These are phyloP conservation scores for Callyntrura guangdongensis DNA, from an alignment of 2,888 invertebrate species.

Conservation along the genomic window DNA sequence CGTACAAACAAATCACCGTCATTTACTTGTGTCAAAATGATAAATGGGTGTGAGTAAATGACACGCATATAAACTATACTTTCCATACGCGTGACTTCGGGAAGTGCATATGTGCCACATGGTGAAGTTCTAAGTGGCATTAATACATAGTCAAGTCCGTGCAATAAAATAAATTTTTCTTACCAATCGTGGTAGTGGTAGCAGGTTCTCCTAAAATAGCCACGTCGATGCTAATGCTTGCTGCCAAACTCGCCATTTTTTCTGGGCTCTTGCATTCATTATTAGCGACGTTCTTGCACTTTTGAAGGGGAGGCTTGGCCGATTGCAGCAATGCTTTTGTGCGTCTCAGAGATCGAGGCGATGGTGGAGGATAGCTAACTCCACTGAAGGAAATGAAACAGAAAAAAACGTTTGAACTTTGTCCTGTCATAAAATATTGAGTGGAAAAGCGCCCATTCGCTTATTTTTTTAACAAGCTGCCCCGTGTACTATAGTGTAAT, in stretches of 20 bases:
- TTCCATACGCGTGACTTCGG: constrained; percentile 18
- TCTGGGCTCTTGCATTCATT: constrained; percentile 82
- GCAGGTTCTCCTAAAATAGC: constrained; percentile 52
- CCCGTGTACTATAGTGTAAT: constrained; percentile 3
- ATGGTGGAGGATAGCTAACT: constrained; percentile 94
- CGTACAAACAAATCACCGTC: constrained; percentile 47
- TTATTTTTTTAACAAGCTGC: constrained; percentile 18
- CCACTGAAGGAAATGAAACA: constrained; percentile 86
- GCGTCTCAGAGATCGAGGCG: constrained; percentile 87
- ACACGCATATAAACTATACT: background rate
- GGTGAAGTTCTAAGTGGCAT: background rate
- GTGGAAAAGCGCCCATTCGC: background rate
- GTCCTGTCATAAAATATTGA: background rate
- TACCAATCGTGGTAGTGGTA: constrained; percentile 35
- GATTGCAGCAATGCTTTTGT: constrained; percentile 85
- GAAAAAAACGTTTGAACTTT: background rate
- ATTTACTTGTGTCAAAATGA: constrained; percentile 62
- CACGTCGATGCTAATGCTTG: constrained; percentile 71
- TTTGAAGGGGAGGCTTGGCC: constrained; percentile 91
- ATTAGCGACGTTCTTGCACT: constrained; percentile 88
- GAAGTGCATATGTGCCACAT: too few relatives aligned
- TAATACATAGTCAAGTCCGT: background rate
- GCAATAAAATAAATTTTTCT: constrained; percentile 37
- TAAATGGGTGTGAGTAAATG: constrained; percentile 59
- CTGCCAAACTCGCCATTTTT: constrained; percentile 72